Base-by-base conservation (phyloP, 2,888 invertebrate genomes). In the Agonopterix subpropinquella region DNA sequence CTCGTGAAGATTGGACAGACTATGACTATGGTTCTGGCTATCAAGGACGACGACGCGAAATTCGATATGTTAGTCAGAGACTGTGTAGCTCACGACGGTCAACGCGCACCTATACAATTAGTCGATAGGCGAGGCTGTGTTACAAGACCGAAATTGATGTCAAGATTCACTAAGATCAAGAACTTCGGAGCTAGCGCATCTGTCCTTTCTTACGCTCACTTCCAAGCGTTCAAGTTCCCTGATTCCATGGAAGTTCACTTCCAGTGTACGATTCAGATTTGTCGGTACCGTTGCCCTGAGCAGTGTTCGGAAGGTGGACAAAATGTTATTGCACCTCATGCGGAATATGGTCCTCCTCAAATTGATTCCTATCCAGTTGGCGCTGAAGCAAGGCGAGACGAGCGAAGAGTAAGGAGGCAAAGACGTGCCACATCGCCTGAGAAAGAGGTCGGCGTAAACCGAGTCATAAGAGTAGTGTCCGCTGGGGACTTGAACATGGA, bases 181-280 rank as follows among this genome's bases (percentile, higher is more conserved):
- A 97, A 97, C 82, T 97, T 97, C 61, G 97, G 97, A 11, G 96
- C 97, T 0, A 95, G 95, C 57, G 97, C 97, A 5, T 96, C 96
- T 8, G 96, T 97, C 0, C 85, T 97, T 1, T 96, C 96, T 0
- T 97, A 97, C 71, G 96, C 97, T 0, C 96, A 96, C 77, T 97
- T 97, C 92, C 96, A 97, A 83, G 97, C 97, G 0, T 97, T 97
- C 82, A 97, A 97, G 73, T 97, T 97, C 89, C 97, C 97, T 0
- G 97, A 97, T 71, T 96, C 96, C 0, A 97, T 97, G 97, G 97
- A 97, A 75, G 97, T 97, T 0, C 97, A 97, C 76, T 97, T 97
- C 90, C 96, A 97, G 76, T 97, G 97, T 75, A 97, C 97, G 36
- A 97, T 97, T 56, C 97, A 97, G 77, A 97, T 97, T 65, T 97